phyloP scores from a whole-genome alignment of 2,113 vertebrate genomes.

The Ciconia stormi region DNA sequence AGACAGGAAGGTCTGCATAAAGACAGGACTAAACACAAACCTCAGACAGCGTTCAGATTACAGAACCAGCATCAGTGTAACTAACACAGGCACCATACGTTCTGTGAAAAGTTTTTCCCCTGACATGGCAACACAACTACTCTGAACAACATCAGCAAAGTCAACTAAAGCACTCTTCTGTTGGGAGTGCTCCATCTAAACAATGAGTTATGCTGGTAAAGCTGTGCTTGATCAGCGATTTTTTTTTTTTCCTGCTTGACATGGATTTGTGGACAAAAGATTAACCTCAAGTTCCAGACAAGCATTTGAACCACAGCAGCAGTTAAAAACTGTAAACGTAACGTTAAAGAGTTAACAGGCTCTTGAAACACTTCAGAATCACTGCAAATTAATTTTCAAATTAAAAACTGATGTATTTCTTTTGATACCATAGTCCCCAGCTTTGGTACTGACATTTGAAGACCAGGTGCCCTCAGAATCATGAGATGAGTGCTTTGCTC shows the following conservation, averaged over 20 bases:
- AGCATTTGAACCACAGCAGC: neutral
- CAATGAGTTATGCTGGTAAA: constrained; percentile 42
- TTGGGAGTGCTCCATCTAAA: neutral
- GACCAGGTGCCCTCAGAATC: neutral
- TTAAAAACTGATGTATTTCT: neutral
- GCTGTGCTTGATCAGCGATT: neutral
- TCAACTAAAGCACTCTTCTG: constrained; percentile 38
- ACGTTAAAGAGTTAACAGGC: neutral
- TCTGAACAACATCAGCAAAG: constrained; percentile 30
- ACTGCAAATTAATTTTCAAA: neutral
- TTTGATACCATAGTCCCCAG: neutral
- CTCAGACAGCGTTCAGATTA: neutral
- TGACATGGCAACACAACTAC: constrained; percentile 4
- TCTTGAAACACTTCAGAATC: neutral
- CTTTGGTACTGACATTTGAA: neutral
- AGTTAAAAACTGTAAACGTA: neutral
- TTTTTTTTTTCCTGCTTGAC: neutral
- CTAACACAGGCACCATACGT: neutral
- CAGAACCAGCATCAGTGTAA: neutral
- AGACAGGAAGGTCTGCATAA: neutral
- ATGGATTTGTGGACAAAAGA: constrained; percentile 33
- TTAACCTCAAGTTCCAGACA: neutral
- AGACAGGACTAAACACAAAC: neutral
- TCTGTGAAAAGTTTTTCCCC: neutral
- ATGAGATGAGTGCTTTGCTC: neutral